Evolutionary conservation across 2,888 invertebrate genomes (phyloP), one percentile per base, ranked within the genome.

Genomic region (Lottia scabra): DNA sequence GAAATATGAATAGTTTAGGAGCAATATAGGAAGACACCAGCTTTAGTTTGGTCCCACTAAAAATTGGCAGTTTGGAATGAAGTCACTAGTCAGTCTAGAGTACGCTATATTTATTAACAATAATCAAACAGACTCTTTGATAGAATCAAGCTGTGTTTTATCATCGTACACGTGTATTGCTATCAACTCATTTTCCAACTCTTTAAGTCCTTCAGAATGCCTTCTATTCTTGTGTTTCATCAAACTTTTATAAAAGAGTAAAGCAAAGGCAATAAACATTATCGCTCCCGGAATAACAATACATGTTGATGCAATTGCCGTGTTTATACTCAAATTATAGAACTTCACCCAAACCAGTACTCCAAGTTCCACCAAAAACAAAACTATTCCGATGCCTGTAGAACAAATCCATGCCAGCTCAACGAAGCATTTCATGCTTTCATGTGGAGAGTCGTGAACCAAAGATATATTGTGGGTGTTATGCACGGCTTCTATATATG

Each of bases 261-360:
- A 93, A 1, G 96, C 96, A 89, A 98, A 97, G 23, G 94, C 93
- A 70, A 97, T 93, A 90, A 98, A 97, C 3, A 96, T 93, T 80
- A 96, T 92, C 79, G 96, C 92, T 69, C 96, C 96, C 80, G 97
- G 93, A 87, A 97, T 83, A 15, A 89, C 87, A 19, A 89, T 86
- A 43, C 77, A 84, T 1, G 87, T 88, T 5, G 87, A 94, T 38
- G 97, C 94, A 83, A 97, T 94, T 48, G 95, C 93, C 0, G 96
- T 96, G 43, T 84, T 83, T 94, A 94, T 73, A 63, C 81, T 81
- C 12, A 79, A 23, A 8, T 72, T 75, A 93, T 95, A 94, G 90
- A 98, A 97, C 89, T 97, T 97, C 44, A 98, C 95, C 95, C 97
- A 97, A 88, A 96, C 96, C 6, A 98, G 92, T 75, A 97, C 94